A percentile compares a stretch with the other conserved stretches of the same genome.
Evolutionary conservation across 2,888 invertebrate genomes (phyloP).

Genomic region (Hyposoter dolosus): DNA sequence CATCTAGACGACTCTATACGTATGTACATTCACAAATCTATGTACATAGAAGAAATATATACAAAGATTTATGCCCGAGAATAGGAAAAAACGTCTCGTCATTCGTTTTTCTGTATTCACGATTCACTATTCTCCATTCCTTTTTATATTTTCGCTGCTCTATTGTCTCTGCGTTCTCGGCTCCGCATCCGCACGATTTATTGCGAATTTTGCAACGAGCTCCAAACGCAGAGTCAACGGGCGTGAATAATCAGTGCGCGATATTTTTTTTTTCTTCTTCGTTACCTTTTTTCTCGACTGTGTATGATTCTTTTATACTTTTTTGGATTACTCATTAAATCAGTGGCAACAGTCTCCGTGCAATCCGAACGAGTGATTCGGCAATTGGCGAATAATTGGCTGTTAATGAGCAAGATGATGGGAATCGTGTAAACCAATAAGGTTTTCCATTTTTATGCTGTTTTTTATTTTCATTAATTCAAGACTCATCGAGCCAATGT

Average conservation of each 20-base stretch:
- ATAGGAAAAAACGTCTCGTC: conserved; percentile 11
- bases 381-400: conserved; percentile 7
- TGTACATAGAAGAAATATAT: conserved; percentile 10
- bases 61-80: neutral
- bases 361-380: neutral
- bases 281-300: conserved; percentile 13
- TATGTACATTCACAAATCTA: conserved; percentile 18
- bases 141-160: conserved; percentile 15
- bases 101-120: conserved; percentile 32
- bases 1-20: conserved; percentile 26
- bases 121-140: conserved; percentile 22
- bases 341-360: neutral
- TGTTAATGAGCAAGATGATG: conserved; percentile 1
- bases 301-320: neutral
- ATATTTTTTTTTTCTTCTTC: conserved; percentile 17
- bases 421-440: neutral
- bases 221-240: conserved; percentile 22
- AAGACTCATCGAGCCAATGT: conserved; percentile 11
- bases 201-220: conserved; percentile 43
- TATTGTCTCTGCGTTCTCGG: conserved; percentile 28
- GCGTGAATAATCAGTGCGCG: conserved; percentile 22
- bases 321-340: conserved; percentile 35
- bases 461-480: neutral
- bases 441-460: neutral
- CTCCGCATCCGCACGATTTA: conserved; percentile 31